Percentiles rank a stretch among this genome's conserved stretches.
Evolutionary conservation across 2,888 invertebrate species (phyloP).

Genomic region (Orthosia gracilis): DNA sequence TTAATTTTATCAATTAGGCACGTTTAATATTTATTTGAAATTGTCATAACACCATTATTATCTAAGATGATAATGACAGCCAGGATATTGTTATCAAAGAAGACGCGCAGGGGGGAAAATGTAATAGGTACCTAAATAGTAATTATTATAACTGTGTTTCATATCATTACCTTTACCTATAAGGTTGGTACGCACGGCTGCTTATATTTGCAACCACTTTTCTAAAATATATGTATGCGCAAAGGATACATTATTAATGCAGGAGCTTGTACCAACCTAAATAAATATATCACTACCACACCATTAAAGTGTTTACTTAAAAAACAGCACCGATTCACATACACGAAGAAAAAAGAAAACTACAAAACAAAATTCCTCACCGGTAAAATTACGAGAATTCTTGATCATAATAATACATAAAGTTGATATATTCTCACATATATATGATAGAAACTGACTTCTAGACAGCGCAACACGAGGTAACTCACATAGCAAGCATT

Average conservation of each 20-base stretch:
- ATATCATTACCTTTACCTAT: background rate
- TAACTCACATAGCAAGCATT: conserved; percentile 55
- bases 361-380: conserved; percentile 14
- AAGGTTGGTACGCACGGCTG: background rate
- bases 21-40: background rate
- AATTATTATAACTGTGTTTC: no score
- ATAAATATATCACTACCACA: conserved; percentile 34
- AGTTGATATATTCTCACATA: conserved; percentile 33
- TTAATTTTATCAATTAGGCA: conserved; percentile 7
- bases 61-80: background rate
- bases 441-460: conserved; percentile 25
- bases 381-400: conserved; percentile 9
- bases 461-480: conserved; percentile 31
- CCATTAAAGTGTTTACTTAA: conserved; percentile 30
- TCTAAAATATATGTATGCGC: background rate
- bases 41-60: background rate
- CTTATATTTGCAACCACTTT: background rate
- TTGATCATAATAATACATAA: conserved; percentile 22
- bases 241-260: background rate
- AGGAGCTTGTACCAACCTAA: conserved; percentile 18
- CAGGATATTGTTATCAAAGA: background rate
- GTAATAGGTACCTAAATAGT: no score
- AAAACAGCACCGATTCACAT: conserved; percentile 18
- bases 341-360: conserved; percentile 3
- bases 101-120: background rate